Percentiles rank a stretch among this genome's conserved stretches.
Conservation (phyloP, 2,797 vertebrate species). For the Xenopus petersii region DNA sequence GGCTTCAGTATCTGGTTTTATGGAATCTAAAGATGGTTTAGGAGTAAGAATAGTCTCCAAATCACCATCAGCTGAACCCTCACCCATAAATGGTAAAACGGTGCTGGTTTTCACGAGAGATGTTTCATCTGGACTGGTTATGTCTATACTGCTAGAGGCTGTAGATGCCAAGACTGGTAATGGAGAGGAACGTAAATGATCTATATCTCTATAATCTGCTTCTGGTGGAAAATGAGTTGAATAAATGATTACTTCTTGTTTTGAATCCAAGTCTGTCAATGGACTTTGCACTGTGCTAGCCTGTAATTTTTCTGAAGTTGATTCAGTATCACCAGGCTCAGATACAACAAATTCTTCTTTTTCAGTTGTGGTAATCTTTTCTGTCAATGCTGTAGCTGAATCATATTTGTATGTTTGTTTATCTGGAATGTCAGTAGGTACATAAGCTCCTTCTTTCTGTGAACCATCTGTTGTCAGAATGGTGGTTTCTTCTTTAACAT, state of each 20-base stretch:
- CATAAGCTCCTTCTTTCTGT: not conserved
- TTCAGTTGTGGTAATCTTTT: not conserved
- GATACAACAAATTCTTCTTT: slow-evolving; percentile 1
- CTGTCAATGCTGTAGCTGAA: not conserved
- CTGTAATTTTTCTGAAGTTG: not conserved
- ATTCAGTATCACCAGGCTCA: slow-evolving; percentile 20
- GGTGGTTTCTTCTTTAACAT: not conserved
- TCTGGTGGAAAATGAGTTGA: not conserved
- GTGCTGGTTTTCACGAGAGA: slow-evolving; percentile 1
- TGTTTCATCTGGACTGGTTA: not conserved
- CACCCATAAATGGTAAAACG: not conserved
- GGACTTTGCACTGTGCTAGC: not conserved
- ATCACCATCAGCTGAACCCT: slow-evolving; percentile 13
- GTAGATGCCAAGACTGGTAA: not conserved
- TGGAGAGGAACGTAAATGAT: not conserved
- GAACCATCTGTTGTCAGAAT: not conserved
- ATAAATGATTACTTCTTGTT: not conserved
- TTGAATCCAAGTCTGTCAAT: not conserved
- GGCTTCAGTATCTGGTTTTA: slow-evolving; percentile 2
- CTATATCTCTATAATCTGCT: not conserved
- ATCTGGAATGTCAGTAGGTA: not conserved
- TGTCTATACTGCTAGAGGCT: not conserved
- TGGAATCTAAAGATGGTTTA: not conserved
- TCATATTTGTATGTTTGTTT: not conserved
- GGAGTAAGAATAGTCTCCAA: not conserved